Evolutionary conservation across 2,797 vertebrate genomes (phyloP).

Genomic region (Coendou prehensilis): DNA sequence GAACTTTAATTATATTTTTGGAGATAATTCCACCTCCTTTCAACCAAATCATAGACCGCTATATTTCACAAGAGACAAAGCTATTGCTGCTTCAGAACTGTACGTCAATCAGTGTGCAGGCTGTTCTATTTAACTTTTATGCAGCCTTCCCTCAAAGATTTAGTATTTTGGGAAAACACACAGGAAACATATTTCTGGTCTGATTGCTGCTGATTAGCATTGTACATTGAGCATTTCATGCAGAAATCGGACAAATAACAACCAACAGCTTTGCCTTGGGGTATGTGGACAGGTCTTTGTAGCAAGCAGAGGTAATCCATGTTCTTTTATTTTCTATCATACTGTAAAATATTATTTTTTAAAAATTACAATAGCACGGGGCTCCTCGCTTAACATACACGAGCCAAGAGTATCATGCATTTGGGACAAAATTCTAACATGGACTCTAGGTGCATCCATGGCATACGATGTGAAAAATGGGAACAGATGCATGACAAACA

Average conservation of each 20-base stretch:
- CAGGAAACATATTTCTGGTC: background rate
- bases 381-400: accelerated
- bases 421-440: background rate
- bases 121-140: accelerated
- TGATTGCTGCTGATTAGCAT: accelerated
- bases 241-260: background rate
- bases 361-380: background rate
- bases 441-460: accelerated
- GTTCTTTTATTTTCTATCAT: background rate
- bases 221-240: accelerated
- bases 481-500: accelerated
- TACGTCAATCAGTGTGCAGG: background rate
- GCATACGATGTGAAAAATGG: accelerated
- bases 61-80: background rate
- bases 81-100: accelerated
- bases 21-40: background rate
- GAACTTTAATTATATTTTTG: background rate
- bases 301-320: no score
- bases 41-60: accelerated
- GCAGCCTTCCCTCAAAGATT: background rate
- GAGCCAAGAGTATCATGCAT: background rate
- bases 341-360: background rate
- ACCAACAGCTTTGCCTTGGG: accelerated
- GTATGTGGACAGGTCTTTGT: accelerated
- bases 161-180: background rate